Conservation (phyloP, 2,113 vertebrate genomes). For the Pristiophorus japonicus region DNA sequence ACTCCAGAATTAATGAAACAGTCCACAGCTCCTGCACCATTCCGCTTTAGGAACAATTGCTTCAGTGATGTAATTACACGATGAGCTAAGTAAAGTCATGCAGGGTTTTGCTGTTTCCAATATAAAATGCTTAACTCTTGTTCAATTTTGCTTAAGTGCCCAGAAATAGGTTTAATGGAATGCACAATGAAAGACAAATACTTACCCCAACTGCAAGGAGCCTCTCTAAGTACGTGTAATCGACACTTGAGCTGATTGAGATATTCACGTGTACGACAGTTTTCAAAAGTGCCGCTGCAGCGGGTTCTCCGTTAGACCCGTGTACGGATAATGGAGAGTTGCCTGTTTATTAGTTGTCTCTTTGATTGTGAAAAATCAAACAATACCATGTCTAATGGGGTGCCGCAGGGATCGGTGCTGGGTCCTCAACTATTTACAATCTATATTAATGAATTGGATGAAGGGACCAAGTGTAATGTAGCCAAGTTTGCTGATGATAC, state of each 20-base stretch:
- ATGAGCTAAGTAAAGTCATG: not conserved
- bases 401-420: too few relatives aligned
- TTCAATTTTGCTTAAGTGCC: not conserved
- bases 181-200: not conserved
- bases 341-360: not conserved
- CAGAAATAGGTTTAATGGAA: not conserved
- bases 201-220: not conserved
- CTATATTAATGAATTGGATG: too few relatives aligned
- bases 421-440: too few relatives aligned
- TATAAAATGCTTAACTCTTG: not conserved
- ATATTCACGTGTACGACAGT: too few relatives aligned
- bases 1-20: not conserved
- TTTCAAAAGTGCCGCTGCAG: too few relatives aligned
- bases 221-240: too few relatives aligned
- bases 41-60: not conserved
- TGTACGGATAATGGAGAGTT: too few relatives aligned
- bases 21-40: not conserved
- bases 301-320: too few relatives aligned
- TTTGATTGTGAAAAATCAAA: not conserved
- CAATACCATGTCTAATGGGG: too few relatives aligned
- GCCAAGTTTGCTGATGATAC: too few relatives aligned
- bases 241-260: too few relatives aligned
- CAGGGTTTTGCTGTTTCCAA: not conserved
- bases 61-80: not conserved
- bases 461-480: too few relatives aligned